phyloP scores from a whole-genome alignment of 2,888 invertebrate genomes.

The Lasioglossum lativentre region DNA sequence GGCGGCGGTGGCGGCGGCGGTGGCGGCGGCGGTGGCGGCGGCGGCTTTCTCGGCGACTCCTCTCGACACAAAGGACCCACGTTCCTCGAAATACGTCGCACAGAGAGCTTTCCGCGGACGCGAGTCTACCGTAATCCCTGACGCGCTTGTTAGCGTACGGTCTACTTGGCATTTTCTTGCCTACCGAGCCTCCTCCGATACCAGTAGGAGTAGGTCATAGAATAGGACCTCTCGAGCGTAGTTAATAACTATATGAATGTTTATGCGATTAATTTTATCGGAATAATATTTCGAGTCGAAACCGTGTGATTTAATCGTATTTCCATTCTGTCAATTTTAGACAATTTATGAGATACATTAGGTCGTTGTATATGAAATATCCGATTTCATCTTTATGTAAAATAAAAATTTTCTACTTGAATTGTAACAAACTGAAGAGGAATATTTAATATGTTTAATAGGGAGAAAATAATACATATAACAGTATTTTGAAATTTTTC shows the following conservation, averaged over 20 bases:
- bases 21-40: neutral
- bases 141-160: neutral
- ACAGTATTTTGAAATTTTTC: too few species aligned
- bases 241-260: neutral
- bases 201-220: neutral
- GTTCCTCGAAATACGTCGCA: constrained; percentile 2
- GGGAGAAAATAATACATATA: too few species aligned
- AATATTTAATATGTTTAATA: too few species aligned
- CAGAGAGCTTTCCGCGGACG: neutral
- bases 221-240: neutral
- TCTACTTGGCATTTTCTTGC: neutral
- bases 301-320: too few species aligned
- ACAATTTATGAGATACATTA: too few species aligned
- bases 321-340: too few species aligned
- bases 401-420: too few species aligned
- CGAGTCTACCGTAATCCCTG: constrained; percentile 3
- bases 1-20: neutral
- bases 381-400: too few species aligned
- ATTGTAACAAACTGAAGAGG: too few species aligned
- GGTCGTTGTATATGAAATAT: too few species aligned
- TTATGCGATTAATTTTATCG: neutral
- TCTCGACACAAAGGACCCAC: constrained; percentile 31
- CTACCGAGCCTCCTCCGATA: neutral
- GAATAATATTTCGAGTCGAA: neutral
- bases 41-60: constrained; percentile 19